Base-by-base conservation (phyloP, 2,797 vertebrate genomes). In the Pipistrellus pipistrellus region DNA sequence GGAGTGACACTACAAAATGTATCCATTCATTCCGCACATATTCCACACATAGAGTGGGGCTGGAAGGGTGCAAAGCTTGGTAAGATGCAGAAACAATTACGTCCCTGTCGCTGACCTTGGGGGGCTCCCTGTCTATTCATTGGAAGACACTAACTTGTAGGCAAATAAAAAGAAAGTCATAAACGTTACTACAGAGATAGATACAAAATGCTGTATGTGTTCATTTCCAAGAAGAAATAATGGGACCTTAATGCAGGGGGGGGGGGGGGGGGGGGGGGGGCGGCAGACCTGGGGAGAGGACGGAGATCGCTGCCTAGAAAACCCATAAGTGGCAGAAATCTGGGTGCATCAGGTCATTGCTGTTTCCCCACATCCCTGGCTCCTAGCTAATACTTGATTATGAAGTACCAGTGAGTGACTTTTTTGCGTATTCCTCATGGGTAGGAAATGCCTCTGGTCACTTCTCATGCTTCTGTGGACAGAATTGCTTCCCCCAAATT, bases 391-490 rank as follows among this genome's bases (percentile, higher is more conserved):
- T 5, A 15, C 55, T 27, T 17, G 2, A 17, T n/a, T 17, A 21
- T 1, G 25, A 32, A 48, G 13, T 27, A 35, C 66, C 25, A 32
- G 20, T 12, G 46, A 53, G 2, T 38, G n/a, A 1, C 6, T 30
- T 66, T 53, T 62, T 6, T 15, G 23, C 7, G 11, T 6, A 17
- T 64, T 11, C 14, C 81, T 35, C 62, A n/a, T 1, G 0, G 4
- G 4, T 27, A 30, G 9, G 15, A 6, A 1, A 8, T 6, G 27
- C 38, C 48, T 25, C 38, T 6, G 8, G 4, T 6, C 21, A 8
- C 20, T n/a, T 27, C 4, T 2, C 44, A 21, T 0, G 14, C 23
- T 46, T 18, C 30, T 2, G 0, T 21, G 12, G 25, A 21, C 15
- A 44, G 55, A n/a, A 48, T 3, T 3, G n/a, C 14, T 8, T 27